Evolutionary conservation across 2,888 invertebrate species (phyloP), one percentile per base, ranked within the genome.

Genomic region (Drosophila vallismaia): DNA sequence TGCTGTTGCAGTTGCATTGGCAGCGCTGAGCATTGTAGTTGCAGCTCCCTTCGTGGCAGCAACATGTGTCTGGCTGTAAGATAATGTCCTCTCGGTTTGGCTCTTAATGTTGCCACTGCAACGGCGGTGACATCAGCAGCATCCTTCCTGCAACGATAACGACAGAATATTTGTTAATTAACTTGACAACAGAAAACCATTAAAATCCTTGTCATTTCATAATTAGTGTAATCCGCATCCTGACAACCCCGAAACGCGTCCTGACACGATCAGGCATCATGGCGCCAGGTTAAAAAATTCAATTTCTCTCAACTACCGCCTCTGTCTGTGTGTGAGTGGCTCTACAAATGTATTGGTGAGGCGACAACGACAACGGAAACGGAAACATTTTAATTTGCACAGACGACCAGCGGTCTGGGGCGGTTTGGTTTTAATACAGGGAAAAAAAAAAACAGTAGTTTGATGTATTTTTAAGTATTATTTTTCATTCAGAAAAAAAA

Each of bases 331-430:
- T 59, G 58, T 50, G 52, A 59, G 57, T 54, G 31, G 40, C 42
- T 71, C 67, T 56, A 51, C 26, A 12, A 38, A 10, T 40, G 42
- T 19, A 2, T 19, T 19, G 19, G 19, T 19, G 19, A 19, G 19
- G 19, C 54, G 53, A 54, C 42, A 59, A 62, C 75, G 75, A 74
- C 42, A 59, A 64, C 75, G 75, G 72, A 66, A 83, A 72, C 87
- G 85, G 87, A 85, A 85, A 77, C 86, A 85, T 75, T 87, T 85
- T 80, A 85, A 85, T 85, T 87, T 87, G 70, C 72, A 77, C 79
- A 77, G 75, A 72, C 75, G 70, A 56, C 75, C 71, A 71, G 58
- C 46, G 62, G 74, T 70, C 60, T 70, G 55, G 19, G 19, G 2
- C 2, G 2, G 52, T 42, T 38, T 57, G 67, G 46, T 60, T 54